A percentile compares a stretch with the other conserved stretches of the same genome.
phyloP scores from a whole-genome alignment of 2,888 invertebrate species.

The Athalia cordata region DNA sequence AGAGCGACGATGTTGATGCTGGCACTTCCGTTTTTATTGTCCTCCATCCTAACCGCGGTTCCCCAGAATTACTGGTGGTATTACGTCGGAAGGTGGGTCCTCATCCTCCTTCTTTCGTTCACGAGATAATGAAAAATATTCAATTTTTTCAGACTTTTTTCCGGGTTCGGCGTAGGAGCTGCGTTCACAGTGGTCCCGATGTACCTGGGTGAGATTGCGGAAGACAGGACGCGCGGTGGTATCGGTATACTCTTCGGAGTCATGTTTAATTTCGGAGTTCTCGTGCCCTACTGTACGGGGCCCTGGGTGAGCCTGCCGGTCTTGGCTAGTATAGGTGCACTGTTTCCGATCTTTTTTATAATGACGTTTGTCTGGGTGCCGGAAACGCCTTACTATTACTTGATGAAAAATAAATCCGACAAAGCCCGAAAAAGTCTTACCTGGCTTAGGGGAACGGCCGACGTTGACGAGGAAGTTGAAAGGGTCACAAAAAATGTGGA shows the following conservation, averaged over 20 bases:
- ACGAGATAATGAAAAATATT: neutral
- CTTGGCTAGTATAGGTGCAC: conserved; percentile 28
- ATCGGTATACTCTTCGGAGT: conserved; percentile 32
- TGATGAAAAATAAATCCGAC: conserved; percentile 38
- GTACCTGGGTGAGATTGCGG: conserved; percentile 55
- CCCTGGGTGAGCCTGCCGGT: conserved; percentile 42
- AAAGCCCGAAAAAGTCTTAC: conserved; percentile 44
- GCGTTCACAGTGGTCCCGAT: conserved; percentile 47
- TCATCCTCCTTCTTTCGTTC: neutral
- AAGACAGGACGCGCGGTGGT: conserved; percentile 53
- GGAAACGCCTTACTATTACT: conserved; percentile 52
- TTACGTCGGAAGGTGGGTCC: conserved; percentile 43
- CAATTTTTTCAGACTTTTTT: neutral
- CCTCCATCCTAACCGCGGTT: conserved; percentile 49
- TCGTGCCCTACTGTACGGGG: conserved; percentile 46
- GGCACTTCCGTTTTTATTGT: conserved; percentile 46
- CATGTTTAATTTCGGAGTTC: conserved; percentile 43
- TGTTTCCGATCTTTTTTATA: conserved; percentile 33
- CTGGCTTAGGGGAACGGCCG: conserved; percentile 46
- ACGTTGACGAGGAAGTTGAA: conserved; percentile 35
- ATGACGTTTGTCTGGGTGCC: conserved; percentile 51
- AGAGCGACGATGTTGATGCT: conserved; percentile 50
- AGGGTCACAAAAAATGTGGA: conserved; percentile 42
- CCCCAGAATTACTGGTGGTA: conserved; percentile 47
- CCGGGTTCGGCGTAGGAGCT: conserved; percentile 51